These are phyloP conservation scores for Drosophila saltans DNA, from an alignment of 1,140 invertebrate genomes.

Conservation along the genomic window DNA sequence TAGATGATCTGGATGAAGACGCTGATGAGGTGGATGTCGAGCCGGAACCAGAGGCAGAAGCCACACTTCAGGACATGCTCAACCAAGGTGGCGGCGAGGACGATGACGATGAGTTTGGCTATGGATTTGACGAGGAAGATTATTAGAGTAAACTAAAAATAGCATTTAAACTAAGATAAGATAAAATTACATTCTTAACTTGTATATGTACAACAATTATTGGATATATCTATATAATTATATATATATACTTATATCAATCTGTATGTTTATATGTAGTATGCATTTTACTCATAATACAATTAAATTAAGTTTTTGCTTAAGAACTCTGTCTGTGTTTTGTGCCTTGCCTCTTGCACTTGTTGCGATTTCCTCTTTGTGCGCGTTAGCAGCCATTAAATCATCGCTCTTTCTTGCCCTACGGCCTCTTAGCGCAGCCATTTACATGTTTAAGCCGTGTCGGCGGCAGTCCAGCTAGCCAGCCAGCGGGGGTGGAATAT, in stretches of 20 bases:
- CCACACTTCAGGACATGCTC: slow-evolving; percentile 79
- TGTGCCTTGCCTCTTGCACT: slow-evolving; percentile 29
- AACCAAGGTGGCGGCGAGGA: slow-evolving; percentile 68
- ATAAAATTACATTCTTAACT: slow-evolving; percentile 1
- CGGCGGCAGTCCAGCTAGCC: slow-evolving; percentile 34
- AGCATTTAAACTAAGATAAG: slow-evolving; percentile 32
- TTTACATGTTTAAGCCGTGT: slow-evolving; percentile 76
- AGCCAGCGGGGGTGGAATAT: background rate
- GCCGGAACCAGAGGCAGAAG: slow-evolving; percentile 71
- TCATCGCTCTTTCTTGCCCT: slow-evolving; percentile 48
- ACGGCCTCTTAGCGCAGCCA: slow-evolving; percentile 47
- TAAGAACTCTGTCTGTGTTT: slow-evolving; percentile 16
- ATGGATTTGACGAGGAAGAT: slow-evolving; percentile 79
- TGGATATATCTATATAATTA: slow-evolving; percentile 21
- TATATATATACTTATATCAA: background rate
- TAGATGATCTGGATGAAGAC: slow-evolving; percentile 67
- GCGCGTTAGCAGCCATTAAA: slow-evolving; percentile 65
- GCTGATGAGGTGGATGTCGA: slow-evolving; percentile 57
- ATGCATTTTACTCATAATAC: slow-evolving; percentile 48
- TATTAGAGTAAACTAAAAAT: slow-evolving; percentile 41
- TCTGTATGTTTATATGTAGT: slow-evolving; percentile 29
- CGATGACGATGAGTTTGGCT: slow-evolving; percentile 77
- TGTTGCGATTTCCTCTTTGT: slow-evolving; percentile 42
- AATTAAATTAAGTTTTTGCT: slow-evolving; percentile 54
- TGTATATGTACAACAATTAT: too few species aligned